phyloP scores from a whole-genome alignment of 2,113 vertebrate genomes.

The Poicephalus meyeri region DNA sequence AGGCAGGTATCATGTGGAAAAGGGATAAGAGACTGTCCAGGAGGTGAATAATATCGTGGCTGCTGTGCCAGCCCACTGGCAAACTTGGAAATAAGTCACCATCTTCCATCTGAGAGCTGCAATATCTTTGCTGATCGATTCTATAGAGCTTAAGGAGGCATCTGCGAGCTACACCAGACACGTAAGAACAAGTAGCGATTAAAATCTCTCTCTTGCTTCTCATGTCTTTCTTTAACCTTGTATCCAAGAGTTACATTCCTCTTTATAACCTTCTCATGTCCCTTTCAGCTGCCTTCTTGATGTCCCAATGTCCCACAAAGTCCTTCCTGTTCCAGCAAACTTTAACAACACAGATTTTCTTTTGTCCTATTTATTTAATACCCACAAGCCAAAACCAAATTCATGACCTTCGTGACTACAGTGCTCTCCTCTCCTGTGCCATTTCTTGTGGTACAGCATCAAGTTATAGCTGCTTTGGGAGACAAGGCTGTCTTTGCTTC shows the following conservation, averaged over 20 bases:
- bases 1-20: neutral
- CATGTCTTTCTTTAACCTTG: neutral
- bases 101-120: neutral
- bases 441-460: neutral
- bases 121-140: neutral
- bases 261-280: neutral
- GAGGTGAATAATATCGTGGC: neutral
- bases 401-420: fast-evolving
- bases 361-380: neutral
- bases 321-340: neutral
- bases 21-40: neutral
- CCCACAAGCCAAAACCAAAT: neutral
- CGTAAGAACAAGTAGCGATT: neutral
- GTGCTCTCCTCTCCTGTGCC: neutral
- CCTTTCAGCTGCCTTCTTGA: neutral
- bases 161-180: neutral
- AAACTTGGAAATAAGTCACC: neutral
- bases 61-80: neutral
- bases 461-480: neutral
- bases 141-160: neutral
- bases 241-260: neutral
- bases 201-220: neutral
- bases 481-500: neutral
- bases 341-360: neutral
- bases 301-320: neutral